These are phyloP conservation scores for Epizoanthus illoricatus DNA, from an alignment of 92 coral and sea anemone species.

Conservation along the genomic window DNA sequence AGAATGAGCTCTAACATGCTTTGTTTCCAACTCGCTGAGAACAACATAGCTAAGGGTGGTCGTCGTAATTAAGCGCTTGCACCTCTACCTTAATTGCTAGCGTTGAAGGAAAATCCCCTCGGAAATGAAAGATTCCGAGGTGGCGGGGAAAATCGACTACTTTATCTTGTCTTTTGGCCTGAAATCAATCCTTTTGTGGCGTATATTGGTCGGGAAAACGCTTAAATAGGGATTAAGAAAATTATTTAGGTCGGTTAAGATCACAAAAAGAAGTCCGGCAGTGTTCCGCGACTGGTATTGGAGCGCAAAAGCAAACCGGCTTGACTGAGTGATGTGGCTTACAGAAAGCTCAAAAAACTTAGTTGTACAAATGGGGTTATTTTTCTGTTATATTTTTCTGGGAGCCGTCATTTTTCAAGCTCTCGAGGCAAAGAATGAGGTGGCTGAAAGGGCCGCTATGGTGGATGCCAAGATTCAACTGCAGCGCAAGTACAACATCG, in stretches of 20 bases:
- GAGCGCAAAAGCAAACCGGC: background rate
- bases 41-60: constrained; percentile 36
- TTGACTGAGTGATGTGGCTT: constrained; percentile 67
- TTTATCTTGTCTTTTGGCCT: constrained; percentile 28
- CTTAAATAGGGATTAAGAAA: constrained; percentile 6
- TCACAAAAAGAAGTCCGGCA: background rate
- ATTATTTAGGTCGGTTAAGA: background rate
- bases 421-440: constrained; percentile 88
- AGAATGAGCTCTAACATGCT: constrained; percentile 28
- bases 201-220: constrained; percentile 25
- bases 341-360: constrained; percentile 71
- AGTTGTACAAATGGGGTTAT: constrained; percentile 63
- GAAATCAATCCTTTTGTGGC: constrained; percentile 29
- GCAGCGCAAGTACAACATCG: constrained; percentile 81
- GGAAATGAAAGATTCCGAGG: constrained; percentile 29
- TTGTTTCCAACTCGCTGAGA: constrained; percentile 17
- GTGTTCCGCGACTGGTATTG: background rate
- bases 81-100: constrained; percentile 6
- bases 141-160: background rate
- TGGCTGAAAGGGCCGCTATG: constrained; percentile 65
- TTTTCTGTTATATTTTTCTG: constrained; percentile 76
- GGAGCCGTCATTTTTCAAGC: constrained; percentile 98
- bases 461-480: constrained; percentile 53
- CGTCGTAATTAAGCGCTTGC: constrained; percentile 21
- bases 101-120: constrained; percentile 2